Evolutionary conservation across 2,113 vertebrate species (phyloP).

Genomic region (Psammodynastes pulverulentus): DNA sequence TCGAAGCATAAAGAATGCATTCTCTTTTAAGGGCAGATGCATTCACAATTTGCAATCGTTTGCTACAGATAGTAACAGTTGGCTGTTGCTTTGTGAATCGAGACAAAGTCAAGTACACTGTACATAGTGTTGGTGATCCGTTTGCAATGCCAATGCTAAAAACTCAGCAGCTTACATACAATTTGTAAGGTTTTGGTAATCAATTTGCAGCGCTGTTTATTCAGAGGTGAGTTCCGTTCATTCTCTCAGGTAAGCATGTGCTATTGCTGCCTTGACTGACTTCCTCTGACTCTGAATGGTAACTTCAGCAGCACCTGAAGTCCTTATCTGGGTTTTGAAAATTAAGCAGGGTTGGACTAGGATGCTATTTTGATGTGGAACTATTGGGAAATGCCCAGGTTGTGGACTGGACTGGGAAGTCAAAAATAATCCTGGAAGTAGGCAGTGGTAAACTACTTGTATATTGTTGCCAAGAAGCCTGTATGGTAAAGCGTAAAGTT

Average conservation of each 20-base stretch:
- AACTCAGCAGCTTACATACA: background rate
- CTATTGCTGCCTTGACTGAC: conserved; percentile 1
- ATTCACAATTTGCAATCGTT: background rate
- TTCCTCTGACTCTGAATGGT: background rate
- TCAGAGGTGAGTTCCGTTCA: background rate
- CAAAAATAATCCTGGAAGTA: background rate
- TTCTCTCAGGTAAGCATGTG: background rate
- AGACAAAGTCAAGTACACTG: background rate
- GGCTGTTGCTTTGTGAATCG: background rate
- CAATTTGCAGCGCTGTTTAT: background rate
- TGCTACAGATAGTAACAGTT: background rate
- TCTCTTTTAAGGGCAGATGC: conserved; percentile 11
- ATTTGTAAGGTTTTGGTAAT: background rate
- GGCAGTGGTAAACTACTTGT: background rate
- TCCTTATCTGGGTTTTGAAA: background rate
- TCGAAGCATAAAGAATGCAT: background rate
- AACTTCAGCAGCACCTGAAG: background rate
- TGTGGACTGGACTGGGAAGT: background rate
- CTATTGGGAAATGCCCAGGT: background rate
- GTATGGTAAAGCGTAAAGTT: background rate
- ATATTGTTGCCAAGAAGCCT: background rate
- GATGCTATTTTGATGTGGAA: background rate
- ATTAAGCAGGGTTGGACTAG: background rate
- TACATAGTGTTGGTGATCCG: background rate
- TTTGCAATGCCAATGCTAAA: background rate